Percentiles rank a stretch among this genome's conserved stretches.
Conservation (phyloP, 2,797 vertebrate genomes). For the Parauchenoglanis punctatus region DNA sequence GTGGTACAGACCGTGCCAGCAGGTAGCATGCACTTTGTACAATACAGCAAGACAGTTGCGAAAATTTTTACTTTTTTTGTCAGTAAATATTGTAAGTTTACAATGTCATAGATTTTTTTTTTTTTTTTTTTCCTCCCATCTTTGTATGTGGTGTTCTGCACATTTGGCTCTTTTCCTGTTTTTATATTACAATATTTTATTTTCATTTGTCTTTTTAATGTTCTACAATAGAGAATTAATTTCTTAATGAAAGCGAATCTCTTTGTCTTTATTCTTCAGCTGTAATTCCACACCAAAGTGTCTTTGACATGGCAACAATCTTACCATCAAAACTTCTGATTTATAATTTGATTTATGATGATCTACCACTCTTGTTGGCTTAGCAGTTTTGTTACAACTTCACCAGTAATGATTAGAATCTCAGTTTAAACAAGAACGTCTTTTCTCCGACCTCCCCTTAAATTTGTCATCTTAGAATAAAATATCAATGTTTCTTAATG, state of each 20-base stretch:
- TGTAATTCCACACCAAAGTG: background rate
- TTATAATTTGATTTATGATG: background rate
- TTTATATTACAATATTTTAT: background rate
- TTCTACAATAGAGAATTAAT: background rate
- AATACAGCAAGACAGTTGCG: too few relatives aligned
- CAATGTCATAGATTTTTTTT: background rate
- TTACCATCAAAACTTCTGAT: background rate
- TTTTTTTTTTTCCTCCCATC: background rate
- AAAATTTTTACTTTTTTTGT: background rate
- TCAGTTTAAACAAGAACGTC: background rate
- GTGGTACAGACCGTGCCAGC: background rate
- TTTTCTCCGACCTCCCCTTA: background rate
- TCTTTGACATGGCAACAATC: background rate
- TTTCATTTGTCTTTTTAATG: background rate
- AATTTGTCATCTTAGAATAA: background rate
- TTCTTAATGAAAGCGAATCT: background rate
- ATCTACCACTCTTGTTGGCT: background rate
- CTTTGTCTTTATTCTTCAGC: background rate
- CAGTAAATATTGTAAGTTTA: background rate
- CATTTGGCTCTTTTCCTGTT: background rate
- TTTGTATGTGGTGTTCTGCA: background rate
- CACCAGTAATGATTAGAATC: background rate
- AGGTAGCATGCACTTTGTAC: background rate
- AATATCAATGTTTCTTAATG: background rate
- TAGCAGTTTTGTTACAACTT: background rate